These are phyloP conservation scores for Hippolais icterina DNA, from an alignment of 2,113 vertebrate species.

Conservation along the genomic window DNA sequence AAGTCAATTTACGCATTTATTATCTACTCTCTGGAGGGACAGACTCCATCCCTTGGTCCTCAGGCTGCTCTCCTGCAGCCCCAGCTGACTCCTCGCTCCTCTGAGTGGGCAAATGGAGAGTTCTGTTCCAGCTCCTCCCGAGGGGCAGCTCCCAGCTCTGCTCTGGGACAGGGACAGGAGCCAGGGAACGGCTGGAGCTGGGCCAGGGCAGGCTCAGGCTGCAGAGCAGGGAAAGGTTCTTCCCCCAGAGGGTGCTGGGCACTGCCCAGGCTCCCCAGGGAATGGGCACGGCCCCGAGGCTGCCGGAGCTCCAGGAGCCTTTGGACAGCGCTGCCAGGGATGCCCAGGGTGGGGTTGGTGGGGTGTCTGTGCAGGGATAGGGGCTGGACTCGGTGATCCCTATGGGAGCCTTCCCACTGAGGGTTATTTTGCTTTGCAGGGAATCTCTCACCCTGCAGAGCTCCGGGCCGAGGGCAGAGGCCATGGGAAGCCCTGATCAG, in stretches of 20 bases:
- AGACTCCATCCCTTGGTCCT: not conserved
- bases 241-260: not conserved
- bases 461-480: rapidly evolving
- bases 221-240: not conserved
- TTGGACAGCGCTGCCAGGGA: not conserved
- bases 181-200: not conserved
- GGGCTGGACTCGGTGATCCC: rapidly evolving
- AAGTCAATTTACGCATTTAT: not conserved
- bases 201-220: not conserved
- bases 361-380: not conserved
- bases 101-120: rapidly evolving
- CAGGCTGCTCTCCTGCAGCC: not conserved
- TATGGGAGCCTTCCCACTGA: not conserved
- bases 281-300: not conserved
- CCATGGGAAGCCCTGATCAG: rapidly evolving
- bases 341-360: not conserved
- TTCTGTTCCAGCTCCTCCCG: not conserved
- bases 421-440: rapidly evolving
- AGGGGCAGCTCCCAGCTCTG: not conserved
- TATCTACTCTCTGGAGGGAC: not conserved
- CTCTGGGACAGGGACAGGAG: not conserved
- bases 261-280: not conserved
- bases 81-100: not conserved
- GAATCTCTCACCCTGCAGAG: not conserved
- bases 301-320: not conserved